Evolutionary conservation across 2,797 vertebrate species (phyloP).

Genomic region (Schizopygopsis pylzovi): DNA sequence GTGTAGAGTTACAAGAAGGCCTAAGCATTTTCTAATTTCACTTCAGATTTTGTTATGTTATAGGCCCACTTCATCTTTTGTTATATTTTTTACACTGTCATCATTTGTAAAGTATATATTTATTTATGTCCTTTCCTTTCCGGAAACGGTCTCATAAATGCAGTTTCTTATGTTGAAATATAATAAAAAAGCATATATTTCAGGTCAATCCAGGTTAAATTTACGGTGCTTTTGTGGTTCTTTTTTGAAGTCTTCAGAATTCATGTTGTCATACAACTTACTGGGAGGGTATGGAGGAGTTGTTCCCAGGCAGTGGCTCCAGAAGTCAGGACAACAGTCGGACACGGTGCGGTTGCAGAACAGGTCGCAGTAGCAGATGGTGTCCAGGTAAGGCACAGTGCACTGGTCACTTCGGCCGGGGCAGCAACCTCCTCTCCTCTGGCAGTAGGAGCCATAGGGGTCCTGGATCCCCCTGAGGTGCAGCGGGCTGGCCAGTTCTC

Average conservation of each 20-base stretch:
- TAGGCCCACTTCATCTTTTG: no score
- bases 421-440: slow-evolving; percentile 88
- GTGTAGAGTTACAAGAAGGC: no score
- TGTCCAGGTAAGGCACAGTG: slow-evolving; percentile 91
- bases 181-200: no score
- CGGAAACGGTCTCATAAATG: no score
- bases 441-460: slow-evolving; percentile 87
- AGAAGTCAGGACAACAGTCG: slow-evolving; percentile 98
- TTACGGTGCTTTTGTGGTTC: no score
- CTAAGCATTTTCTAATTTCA: no score
- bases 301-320: slow-evolving; percentile 86
- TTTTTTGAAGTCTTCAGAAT: neutral
- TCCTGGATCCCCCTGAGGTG: slow-evolving; percentile 89
- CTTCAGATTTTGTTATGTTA: no score
- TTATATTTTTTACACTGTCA: no score
- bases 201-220: no score
- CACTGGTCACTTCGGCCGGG: slow-evolving; percentile 87
- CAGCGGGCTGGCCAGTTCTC: slow-evolving; percentile 86
- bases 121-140: no score
- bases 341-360: slow-evolving; percentile 97
- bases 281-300: slow-evolving; percentile 65
- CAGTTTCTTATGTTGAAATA: no score
- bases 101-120: no score
- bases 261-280: neutral
- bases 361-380: slow-evolving; percentile 96